Percentiles rank a stretch among this genome's conserved stretches.
phyloP scores from a whole-genome alignment of 2,888 invertebrate genomes.

The Polydrusus tereticollis region DNA sequence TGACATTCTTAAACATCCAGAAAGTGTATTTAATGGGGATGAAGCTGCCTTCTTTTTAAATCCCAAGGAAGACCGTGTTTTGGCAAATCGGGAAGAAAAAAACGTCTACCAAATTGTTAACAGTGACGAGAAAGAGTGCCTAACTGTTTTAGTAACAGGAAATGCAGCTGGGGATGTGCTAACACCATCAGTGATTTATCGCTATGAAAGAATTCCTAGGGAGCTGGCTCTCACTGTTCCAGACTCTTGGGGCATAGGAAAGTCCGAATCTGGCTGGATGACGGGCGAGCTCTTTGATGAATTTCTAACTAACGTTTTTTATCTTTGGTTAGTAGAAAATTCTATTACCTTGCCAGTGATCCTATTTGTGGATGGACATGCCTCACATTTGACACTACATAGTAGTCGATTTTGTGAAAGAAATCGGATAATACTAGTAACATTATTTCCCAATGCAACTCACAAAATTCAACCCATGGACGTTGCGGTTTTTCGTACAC shows the following conservation, averaged over 20 bases:
- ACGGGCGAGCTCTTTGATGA: slow-evolving; percentile 29
- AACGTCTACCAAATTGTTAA: slow-evolving; percentile 27
- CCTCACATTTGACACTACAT: slow-evolving; percentile 25
- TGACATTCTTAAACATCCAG: slow-evolving; percentile 22
- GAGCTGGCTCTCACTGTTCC: slow-evolving; percentile 20
- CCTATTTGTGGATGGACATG: slow-evolving; percentile 40
- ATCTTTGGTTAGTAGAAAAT: slow-evolving; percentile 20
- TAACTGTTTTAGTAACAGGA: slow-evolving; percentile 38
- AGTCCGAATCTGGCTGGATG: slow-evolving; percentile 32
- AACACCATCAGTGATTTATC: slow-evolving; percentile 24
- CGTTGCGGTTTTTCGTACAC: slow-evolving; percentile 33
- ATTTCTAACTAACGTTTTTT: slow-evolving; percentile 27
- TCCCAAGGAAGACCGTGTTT: slow-evolving; percentile 32
- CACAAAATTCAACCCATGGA: slow-evolving; percentile 38
- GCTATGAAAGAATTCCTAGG: slow-evolving; percentile 28
- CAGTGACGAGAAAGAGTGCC: slow-evolving; percentile 43
- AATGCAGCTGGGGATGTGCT: slow-evolving; percentile 34
- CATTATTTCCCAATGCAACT: slow-evolving; percentile 36
- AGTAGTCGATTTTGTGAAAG: slow-evolving; percentile 35
- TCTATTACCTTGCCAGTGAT: slow-evolving; percentile 32
- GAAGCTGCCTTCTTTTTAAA: slow-evolving; percentile 39
- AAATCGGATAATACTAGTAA: slow-evolving; percentile 29
- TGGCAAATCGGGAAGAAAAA: slow-evolving; percentile 1
- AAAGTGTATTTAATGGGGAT: slow-evolving; percentile 40
- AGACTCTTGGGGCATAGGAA: slow-evolving; percentile 27